Evolutionary conservation across 2,888 invertebrate genomes (phyloP), one percentile per base, ranked within the genome.

Genomic region (Hirtodrosophila trivittata): DNA sequence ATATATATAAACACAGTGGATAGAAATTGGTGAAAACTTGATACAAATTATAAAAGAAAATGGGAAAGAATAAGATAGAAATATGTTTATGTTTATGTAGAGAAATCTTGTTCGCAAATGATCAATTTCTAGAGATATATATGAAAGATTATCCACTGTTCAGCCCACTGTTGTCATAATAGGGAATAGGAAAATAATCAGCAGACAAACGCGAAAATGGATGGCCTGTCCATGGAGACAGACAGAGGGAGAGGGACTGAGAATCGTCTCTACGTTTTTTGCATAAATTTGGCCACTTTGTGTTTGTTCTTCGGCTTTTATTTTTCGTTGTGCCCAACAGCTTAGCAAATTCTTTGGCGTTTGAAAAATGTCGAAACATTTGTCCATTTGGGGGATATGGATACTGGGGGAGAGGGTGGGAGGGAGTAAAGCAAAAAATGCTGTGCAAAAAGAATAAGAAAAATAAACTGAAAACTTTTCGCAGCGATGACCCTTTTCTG

Each of bases 311-410:
- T 56, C 37, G 35, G 59, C 56, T 52, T 7, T 28, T 43, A 5
- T 32, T 49, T 38, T 35, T 42, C 32, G 56, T 42, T 30, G 6
- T 52, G 35, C 30, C 54, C 54, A 59, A 60, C 65, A 71, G 71
- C 76, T 77, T 71, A 69, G 67, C 50, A 66, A 73, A 66, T 69
- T 67, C 63, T 49, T 71, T 63, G 55, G 64, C 67, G 60, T 78
- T 71, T 86, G 71, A 87, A 73, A 86, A 82, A 86, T 87, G 80
- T 68, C 66, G 66, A 71, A 80, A 66, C 82, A 87, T 88, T 87
- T 87, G 84, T 88, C 76, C 80, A 75, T 84, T 78, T 73, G 56
- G 63, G 38, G 18, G 42, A 50, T 39, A 49, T 58, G 57, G 43
- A 46, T 42, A 54, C 38, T 30, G 32, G 37, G 43, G 33, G 35